Conservation (phyloP, 2,113 vertebrate genomes). For the Baryphthengus martii region DNA sequence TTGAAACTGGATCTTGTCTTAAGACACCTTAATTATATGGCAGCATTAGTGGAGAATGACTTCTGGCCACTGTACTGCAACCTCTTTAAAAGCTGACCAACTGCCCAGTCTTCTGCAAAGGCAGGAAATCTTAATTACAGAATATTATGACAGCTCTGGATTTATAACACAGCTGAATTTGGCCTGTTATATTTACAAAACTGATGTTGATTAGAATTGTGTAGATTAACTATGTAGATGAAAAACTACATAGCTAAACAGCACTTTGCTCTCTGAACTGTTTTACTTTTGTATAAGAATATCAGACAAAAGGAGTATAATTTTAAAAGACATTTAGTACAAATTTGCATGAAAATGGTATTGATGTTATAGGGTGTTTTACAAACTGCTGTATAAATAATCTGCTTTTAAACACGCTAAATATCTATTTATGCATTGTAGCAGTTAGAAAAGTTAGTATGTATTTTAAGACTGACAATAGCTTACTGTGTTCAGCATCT, state of each 20-base stretch:
- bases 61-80: not conserved
- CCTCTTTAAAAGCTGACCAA: not conserved
- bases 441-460: not conserved
- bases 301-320: not conserved
- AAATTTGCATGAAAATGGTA: constrained; percentile 14
- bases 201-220: not conserved
- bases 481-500: not conserved
- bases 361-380: not conserved
- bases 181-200: not conserved
- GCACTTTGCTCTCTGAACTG: not conserved
- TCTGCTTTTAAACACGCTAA: constrained; percentile 16
- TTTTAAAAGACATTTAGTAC: not conserved
- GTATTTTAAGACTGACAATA: constrained; percentile 3
- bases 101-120: not conserved
- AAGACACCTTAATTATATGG: not conserved
- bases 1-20: not conserved
- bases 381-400: constrained; percentile 12
- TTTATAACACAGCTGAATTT: not conserved
- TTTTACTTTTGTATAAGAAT: not conserved
- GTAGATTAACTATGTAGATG: not conserved
- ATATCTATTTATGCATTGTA: constrained; percentile 14
- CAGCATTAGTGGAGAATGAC: not conserved
- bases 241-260: not conserved
- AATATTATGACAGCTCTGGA: not conserved
- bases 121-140: not conserved